phyloP scores from a whole-genome alignment of 2,113 vertebrate genomes.

The Odocoileus hemionus region DNA sequence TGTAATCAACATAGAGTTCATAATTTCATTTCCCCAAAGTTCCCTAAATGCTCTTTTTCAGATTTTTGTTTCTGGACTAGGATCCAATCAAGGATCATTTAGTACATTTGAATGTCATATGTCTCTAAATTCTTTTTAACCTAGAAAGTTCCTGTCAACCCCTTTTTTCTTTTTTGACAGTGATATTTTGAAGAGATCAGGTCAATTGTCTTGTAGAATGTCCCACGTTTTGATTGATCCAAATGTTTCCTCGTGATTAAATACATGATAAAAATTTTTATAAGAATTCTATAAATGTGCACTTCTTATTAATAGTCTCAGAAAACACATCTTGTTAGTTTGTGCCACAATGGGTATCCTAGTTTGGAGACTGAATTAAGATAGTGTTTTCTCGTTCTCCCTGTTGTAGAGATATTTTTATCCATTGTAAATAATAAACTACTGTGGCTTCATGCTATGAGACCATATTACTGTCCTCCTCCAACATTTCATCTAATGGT shows the following conservation, averaged over 20 bases:
- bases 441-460: not conserved
- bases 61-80: not conserved
- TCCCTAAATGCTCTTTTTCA: not conserved
- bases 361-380: not conserved
- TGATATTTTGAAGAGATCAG: not conserved
- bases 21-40: not conserved
- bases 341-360: not conserved
- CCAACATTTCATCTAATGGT: not conserved
- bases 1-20: not conserved
- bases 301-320: not conserved
- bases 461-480: not conserved
- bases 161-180: not conserved
- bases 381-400: not conserved
- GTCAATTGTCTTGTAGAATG: not conserved
- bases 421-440: not conserved
- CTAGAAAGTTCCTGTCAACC: not conserved
- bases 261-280: not conserved
- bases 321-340: not conserved
- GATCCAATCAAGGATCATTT: not conserved
- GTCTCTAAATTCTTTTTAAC: not conserved
- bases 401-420: not conserved
- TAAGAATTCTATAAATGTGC: not conserved
- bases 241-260: constrained; percentile 1
- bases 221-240: not conserved
- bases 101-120: not conserved